These are phyloP conservation scores for Chloropsis hardwickii DNA, from an alignment of 2,113 vertebrate genomes.

Conservation along the genomic window DNA sequence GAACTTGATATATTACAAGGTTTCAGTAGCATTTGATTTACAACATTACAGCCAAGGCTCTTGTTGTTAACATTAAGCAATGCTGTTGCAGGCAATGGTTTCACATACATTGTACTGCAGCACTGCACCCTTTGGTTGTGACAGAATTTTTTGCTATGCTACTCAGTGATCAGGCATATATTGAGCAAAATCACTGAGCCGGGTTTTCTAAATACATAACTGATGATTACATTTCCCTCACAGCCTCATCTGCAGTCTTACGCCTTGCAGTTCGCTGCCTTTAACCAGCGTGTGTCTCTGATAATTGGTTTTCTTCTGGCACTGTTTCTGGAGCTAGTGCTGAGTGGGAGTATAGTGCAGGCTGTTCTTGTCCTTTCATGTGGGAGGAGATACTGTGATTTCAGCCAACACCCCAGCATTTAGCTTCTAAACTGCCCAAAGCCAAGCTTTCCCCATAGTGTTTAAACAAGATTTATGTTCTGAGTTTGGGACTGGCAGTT, in stretches of 20 bases:
- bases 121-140: background rate
- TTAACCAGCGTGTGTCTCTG: constrained; percentile 1
- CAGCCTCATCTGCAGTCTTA: background rate
- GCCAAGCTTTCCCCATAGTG: background rate
- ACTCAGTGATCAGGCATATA: background rate
- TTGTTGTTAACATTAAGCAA: constrained; percentile 1
- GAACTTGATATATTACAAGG: background rate
- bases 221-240: background rate
- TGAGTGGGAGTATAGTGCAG: background rate
- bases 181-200: constrained; percentile 10
- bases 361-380: constrained; percentile 4
- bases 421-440: background rate
- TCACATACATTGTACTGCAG: background rate
- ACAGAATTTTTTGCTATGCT: background rate
- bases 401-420: background rate
- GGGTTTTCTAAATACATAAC: constrained; percentile 30
- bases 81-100: background rate
- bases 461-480: background rate
- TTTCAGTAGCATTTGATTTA: constrained; percentile 26
- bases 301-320: constrained; percentile 38
- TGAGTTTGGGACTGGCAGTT: background rate
- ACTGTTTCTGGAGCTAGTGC: background rate
- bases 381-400: background rate
- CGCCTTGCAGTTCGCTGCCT: background rate
- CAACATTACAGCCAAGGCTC: background rate